Percentiles rank a stretch among this genome's conserved stretches.
These are phyloP conservation scores for Leptinotarsa texana DNA, from an alignment of 1,140 invertebrate genomes.

Conservation along the genomic window DNA sequence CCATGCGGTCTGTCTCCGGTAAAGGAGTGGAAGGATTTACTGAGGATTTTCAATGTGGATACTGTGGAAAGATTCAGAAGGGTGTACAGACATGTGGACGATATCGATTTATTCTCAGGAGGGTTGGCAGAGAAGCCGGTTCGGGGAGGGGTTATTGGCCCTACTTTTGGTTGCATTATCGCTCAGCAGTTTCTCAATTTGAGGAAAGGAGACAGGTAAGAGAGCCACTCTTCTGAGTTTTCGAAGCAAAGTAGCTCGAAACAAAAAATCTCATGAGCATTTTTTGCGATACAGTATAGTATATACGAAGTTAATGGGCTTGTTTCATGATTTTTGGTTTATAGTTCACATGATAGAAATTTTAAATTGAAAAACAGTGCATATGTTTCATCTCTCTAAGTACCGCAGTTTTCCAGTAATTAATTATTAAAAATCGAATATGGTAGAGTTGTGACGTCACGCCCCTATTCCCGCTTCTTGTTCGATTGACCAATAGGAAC, in stretches of 20 bases:
- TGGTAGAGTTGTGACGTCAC: too few species aligned
- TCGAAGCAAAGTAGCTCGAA: background rate
- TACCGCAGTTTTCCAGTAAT: too few species aligned
- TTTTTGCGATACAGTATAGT: too few species aligned
- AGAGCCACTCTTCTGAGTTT: background rate
- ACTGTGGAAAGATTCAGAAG: slow-evolving; percentile 66
- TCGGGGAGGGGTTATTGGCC: slow-evolving; percentile 84
- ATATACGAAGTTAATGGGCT: too few species aligned
- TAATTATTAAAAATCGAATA: too few species aligned
- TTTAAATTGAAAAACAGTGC: too few species aligned
- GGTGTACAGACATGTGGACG: slow-evolving; percentile 75
- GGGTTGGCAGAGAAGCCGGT: slow-evolving; percentile 83
- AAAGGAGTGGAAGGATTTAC: slow-evolving; percentile 75
- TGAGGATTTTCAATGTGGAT: slow-evolving; percentile 69
- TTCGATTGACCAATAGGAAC: too few species aligned
- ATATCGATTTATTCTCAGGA: slow-evolving; percentile 91
- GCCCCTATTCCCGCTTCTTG: too few species aligned
- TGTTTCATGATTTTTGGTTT: too few species aligned
- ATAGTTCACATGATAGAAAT: too few species aligned
- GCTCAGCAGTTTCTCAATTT: slow-evolving; percentile 89
- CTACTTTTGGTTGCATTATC: slow-evolving; percentile 95
- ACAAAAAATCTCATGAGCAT: too few species aligned
- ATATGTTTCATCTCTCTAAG: too few species aligned
- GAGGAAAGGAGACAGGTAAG: slow-evolving; percentile 74
- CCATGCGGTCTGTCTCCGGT: slow-evolving; percentile 77